Evolutionary conservation across 2,888 invertebrate genomes (phyloP).

Genomic region (Ophion ellenae): DNA sequence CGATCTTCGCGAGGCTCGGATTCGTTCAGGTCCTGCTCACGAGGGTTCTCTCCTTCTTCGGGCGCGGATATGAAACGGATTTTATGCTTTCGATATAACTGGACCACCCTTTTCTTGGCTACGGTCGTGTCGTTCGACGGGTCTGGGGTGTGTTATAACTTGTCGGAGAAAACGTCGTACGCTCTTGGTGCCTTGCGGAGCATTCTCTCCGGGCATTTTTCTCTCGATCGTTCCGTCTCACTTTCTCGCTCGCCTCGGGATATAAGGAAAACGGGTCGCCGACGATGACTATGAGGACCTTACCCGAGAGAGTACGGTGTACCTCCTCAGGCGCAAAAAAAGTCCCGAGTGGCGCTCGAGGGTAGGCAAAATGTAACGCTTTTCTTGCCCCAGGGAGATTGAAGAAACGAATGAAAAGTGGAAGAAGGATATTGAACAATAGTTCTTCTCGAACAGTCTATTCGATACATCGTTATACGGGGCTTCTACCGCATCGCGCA

Average conservation of each 20-base stretch:
- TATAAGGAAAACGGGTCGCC: conserved; percentile 51
- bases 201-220: conserved; percentile 49
- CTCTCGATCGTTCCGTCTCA: conserved; percentile 22
- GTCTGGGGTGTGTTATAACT: conserved; percentile 71
- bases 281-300: conserved; percentile 43
- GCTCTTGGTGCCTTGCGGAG: conserved; percentile 36
- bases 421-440: conserved; percentile 54
- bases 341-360: conserved; percentile 24
- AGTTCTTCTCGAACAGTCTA: conserved; percentile 31
- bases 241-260: conserved; percentile 32
- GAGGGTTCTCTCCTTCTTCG: conserved; percentile 26
- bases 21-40: conserved; percentile 16
- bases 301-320: conserved; percentile 42
- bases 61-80: conserved; percentile 48
- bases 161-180: conserved; percentile 71
- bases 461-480: conserved; percentile 11
- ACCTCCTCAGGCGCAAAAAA: conserved; percentile 31
- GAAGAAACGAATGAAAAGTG: conserved; percentile 35
- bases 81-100: conserved; percentile 66
- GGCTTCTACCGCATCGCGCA: not conserved
- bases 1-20: conserved; percentile 16
- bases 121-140: conserved; percentile 68
- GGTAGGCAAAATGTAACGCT: conserved; percentile 49
- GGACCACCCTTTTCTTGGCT: conserved; percentile 35
- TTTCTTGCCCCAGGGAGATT: conserved; percentile 46